phyloP scores from a whole-genome alignment of 2,888 invertebrate genomes.

The Dysmachus trigonus region DNA sequence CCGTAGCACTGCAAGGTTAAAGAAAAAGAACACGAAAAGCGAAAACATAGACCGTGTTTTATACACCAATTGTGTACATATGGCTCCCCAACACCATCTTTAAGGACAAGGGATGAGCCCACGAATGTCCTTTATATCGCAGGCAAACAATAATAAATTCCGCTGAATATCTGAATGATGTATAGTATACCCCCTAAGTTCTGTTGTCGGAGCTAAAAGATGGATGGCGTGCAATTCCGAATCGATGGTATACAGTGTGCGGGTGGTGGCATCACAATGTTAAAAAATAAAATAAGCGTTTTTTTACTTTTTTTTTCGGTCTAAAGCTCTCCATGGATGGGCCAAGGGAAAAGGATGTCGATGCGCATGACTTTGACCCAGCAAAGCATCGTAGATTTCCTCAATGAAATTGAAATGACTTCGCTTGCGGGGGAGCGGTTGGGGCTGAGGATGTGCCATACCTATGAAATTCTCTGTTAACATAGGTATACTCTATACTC shows the following conservation, averaged over 20 bases:
- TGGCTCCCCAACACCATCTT: background rate
- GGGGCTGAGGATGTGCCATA: background rate
- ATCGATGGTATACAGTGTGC: background rate
- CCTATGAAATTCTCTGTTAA: background rate
- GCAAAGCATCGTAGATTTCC: constrained; percentile 2
- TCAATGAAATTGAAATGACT: constrained; percentile 20
- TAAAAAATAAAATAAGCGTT: background rate
- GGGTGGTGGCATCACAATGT: background rate
- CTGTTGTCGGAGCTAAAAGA: background rate
- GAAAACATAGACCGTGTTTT: background rate
- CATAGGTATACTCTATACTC: background rate
- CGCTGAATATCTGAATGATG: constrained; percentile 10
- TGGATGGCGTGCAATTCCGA: background rate
- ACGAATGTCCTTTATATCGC: background rate
- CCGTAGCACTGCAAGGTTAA: background rate
- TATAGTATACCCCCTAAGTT: background rate
- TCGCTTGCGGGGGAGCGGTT: background rate
- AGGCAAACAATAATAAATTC: background rate
- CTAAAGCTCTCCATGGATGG: background rate
- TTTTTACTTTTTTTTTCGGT: background rate
- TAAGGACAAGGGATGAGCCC: background rate
- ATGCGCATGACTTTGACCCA: constrained; percentile 12
- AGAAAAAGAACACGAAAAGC: too few species aligned
- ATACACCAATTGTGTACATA: background rate
- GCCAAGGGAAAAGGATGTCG: background rate